A percentile compares a stretch with the other conserved stretches of the same genome.
These are phyloP conservation scores for Regulus satrapa DNA, from an alignment of 2,113 vertebrate genomes.

Conservation along the genomic window DNA sequence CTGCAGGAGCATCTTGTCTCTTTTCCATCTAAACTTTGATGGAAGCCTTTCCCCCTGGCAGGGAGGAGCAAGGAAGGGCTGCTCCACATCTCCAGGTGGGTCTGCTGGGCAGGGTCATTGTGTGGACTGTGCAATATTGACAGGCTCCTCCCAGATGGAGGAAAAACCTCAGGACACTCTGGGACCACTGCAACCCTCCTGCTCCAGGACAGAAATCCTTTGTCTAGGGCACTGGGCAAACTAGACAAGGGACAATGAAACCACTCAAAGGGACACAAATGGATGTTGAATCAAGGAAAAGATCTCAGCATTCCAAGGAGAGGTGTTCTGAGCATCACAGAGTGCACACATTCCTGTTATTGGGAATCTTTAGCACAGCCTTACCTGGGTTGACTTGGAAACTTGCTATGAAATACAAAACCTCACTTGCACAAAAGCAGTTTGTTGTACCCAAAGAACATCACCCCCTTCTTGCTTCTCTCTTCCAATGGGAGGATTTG, in stretches of 20 bases:
- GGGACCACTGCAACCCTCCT: background rate
- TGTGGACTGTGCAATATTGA: background rate
- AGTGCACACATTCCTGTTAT: rapidly evolving
- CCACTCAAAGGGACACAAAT: background rate
- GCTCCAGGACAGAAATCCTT: background rate
- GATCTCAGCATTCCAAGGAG: background rate
- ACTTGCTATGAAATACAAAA: background rate
- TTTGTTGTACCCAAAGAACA: background rate
- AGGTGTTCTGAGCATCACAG: background rate
- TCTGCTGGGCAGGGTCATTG: background rate
- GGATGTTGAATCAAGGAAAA: background rate
- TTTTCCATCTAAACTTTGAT: background rate
- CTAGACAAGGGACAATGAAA: background rate
- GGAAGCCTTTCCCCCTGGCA: background rate
- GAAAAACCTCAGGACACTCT: background rate
- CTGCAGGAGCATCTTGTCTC: background rate
- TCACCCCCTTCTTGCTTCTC: background rate
- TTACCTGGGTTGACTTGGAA: background rate
- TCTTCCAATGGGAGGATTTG: background rate
- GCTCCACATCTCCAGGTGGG: background rate
- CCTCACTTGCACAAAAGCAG: background rate
- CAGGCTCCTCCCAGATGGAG: background rate
- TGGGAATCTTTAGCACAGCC: background rate
- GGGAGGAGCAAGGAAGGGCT: background rate
- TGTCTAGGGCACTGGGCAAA: background rate